Conservation (phyloP, 2,797 vertebrate genomes). For the Rhinophrynus dorsalis region DNA sequence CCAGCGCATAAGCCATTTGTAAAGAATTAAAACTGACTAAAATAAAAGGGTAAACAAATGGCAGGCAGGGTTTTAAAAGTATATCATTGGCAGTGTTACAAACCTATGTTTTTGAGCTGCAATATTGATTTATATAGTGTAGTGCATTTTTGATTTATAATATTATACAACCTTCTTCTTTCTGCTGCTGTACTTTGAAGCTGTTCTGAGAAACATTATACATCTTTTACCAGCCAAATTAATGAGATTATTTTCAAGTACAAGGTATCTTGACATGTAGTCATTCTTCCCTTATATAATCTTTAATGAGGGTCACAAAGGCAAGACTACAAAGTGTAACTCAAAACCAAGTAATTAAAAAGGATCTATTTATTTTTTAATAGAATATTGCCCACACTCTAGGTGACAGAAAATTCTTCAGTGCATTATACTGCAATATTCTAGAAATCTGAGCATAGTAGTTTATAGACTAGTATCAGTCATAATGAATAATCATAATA, state of each 20-base stretch:
- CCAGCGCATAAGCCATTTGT: no score
- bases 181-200: neutral
- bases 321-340: neutral
- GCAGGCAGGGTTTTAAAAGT: no score
- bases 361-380: no score
- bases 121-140: no score
- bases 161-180: neutral
- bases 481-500: constrained; percentile 2
- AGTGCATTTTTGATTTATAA: neutral
- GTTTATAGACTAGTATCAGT: neutral
- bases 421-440: no score
- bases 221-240: constrained; percentile 10
- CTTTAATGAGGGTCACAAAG: constrained; percentile 12
- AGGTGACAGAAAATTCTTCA: no score
- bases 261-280: constrained; percentile 24
- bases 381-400: no score
- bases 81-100: no score
- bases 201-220: neutral
- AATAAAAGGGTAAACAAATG: no score
- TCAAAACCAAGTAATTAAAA: constrained; percentile 30
- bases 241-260: constrained; percentile 31
- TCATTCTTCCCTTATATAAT: constrained; percentile 1
- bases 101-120: no score
- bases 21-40: no score
- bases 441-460: no score